Percentiles rank a stretch among this genome's conserved stretches.
phyloP scores from a whole-genome alignment of 2,113 vertebrate species.

The Amazona vittata region DNA sequence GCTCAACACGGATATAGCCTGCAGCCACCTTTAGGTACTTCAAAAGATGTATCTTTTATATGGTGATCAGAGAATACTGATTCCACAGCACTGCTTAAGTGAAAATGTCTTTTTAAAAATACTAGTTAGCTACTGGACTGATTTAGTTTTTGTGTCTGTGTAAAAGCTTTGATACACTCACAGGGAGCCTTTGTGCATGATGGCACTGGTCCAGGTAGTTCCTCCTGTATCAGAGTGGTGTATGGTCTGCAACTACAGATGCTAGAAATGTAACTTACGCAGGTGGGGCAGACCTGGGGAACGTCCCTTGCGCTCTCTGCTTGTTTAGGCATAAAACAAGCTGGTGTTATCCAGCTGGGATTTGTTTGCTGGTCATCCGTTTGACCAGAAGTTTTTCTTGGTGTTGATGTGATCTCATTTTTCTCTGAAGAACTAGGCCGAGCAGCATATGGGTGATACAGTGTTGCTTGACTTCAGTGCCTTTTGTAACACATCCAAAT shows the following conservation, averaged over 20 bases:
- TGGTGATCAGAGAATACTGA: background rate
- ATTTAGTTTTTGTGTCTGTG: background rate
- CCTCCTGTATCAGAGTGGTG: background rate
- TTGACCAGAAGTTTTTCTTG: background rate
- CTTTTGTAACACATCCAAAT: background rate
- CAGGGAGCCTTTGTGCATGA: background rate
- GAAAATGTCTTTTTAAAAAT: background rate
- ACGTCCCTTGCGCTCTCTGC: background rate
- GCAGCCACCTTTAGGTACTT: constrained; percentile 86
- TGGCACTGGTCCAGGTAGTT: background rate
- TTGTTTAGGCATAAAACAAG: background rate
- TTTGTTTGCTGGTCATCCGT: background rate
- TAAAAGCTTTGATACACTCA: background rate
- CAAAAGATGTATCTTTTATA: background rate
- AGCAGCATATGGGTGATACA: background rate
- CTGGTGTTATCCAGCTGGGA: background rate
- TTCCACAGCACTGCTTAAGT: background rate
- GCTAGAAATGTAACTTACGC: background rate
- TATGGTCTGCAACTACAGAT: background rate
- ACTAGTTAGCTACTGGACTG: background rate
- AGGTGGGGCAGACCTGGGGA: background rate
- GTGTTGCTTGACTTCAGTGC: background rate
- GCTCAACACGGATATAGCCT: constrained; percentile 83
- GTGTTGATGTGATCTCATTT: background rate
- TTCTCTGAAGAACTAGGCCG: background rate